phyloP scores from a whole-genome alignment of 1,140 invertebrate genomes.

The Papilio aristodemus region DNA sequence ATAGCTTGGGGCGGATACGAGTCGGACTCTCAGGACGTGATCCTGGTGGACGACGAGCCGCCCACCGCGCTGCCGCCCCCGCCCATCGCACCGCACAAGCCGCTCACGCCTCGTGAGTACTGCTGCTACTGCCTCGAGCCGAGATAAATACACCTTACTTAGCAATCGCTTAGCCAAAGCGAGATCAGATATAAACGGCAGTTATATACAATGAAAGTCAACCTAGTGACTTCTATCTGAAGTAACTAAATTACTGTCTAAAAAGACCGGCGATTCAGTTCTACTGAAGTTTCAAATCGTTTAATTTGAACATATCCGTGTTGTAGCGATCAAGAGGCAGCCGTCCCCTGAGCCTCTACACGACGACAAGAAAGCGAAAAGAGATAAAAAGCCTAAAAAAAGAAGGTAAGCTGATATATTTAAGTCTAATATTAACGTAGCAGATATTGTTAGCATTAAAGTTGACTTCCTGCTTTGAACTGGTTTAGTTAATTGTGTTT shows the following conservation, averaged over 20 bases:
- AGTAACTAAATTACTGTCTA: too few species aligned
- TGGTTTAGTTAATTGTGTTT: too few species aligned
- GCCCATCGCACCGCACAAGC: constrained; percentile 46
- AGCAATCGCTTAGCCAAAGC: too few species aligned
- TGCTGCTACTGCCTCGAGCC: too few species aligned
- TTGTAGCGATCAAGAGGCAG: constrained; percentile 65
- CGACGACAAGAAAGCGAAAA: constrained; percentile 73
- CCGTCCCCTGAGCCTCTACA: constrained; percentile 50
- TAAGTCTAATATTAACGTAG: not conserved
- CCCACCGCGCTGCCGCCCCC: constrained; percentile 42
- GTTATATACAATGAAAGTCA: too few species aligned
- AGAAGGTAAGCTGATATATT: constrained; percentile 60
- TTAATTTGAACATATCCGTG: constrained; percentile 1
- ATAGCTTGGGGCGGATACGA: constrained; percentile 73
- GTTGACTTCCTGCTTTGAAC: too few species aligned
- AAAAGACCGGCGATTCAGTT: too few species aligned
- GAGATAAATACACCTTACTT: too few species aligned
- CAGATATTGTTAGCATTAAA: too few species aligned
- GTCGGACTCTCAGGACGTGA: constrained; percentile 78
- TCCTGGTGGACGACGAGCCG: constrained; percentile 75
- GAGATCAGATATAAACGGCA: too few species aligned
- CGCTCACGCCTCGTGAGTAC: constrained; percentile 55
- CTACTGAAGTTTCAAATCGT: too few species aligned
- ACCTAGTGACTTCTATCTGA: too few species aligned
- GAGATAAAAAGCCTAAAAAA: constrained; percentile 75